Evolutionary conservation across 2,113 vertebrate species (phyloP).

Genomic region (Pseudolaguvia tuberculata): DNA sequence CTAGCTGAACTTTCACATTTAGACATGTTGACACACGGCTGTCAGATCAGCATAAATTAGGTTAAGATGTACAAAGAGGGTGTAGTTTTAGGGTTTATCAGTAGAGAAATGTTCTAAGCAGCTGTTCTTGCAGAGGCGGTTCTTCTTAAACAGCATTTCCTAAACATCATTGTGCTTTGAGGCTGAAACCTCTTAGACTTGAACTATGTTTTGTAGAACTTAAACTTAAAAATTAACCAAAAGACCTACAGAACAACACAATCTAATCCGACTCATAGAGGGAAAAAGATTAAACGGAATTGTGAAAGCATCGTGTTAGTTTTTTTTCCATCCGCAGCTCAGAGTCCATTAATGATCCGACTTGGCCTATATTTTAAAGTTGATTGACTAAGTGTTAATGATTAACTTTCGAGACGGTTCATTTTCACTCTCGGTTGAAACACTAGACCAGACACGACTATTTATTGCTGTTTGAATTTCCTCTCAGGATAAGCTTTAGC

Average conservation of each 20-base stretch:
- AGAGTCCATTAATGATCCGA: slow-evolving; percentile 12
- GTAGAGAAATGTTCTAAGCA: background rate
- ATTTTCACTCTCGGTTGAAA: background rate
- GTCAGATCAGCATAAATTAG: background rate
- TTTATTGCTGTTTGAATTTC: slow-evolving; percentile 9
- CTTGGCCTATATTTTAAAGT: background rate
- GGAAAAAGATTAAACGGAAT: background rate
- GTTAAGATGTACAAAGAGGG: background rate
- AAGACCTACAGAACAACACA: background rate
- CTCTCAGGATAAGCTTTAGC: background rate
- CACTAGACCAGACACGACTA: background rate
- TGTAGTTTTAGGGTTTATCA: background rate
- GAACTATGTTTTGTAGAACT: background rate
- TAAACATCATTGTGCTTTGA: background rate
- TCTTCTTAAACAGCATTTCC: background rate
- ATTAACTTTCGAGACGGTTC: slow-evolving; percentile 29
- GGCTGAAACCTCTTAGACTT: background rate
- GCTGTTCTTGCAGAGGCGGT: no score
- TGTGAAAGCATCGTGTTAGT: background rate
- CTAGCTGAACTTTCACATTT: background rate
- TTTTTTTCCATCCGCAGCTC: no score
- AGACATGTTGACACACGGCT: background rate
- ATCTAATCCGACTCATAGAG: background rate
- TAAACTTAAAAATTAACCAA: background rate
- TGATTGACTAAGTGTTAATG: background rate